These are phyloP conservation scores for Troides oblongomaculatus DNA, from an alignment of 2,888 invertebrate species.

Conservation along the genomic window DNA sequence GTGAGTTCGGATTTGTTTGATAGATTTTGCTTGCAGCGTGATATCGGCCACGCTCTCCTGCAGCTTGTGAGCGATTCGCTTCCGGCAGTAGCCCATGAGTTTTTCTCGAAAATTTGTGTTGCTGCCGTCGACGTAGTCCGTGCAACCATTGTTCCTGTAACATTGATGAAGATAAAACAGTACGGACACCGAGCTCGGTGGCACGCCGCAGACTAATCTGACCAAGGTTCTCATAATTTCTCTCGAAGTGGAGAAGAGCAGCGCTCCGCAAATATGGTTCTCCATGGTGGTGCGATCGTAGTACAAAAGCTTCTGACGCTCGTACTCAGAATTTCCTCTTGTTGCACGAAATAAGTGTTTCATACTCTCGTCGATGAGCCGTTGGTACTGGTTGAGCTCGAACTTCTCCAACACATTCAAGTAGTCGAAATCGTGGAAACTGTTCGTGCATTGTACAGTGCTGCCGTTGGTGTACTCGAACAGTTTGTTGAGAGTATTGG, in stretches of 20 bases:
- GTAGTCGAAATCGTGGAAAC: conserved; percentile 62
- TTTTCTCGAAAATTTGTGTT: conserved; percentile 66
- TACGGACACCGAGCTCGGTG: conserved; percentile 59
- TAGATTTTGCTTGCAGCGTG: conserved; percentile 50
- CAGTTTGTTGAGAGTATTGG: conserved; percentile 50
- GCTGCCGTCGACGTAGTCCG: conserved; percentile 61
- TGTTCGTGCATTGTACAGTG: conserved; percentile 47
- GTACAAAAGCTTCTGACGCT: conserved; percentile 48
- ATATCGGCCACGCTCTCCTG: conserved; percentile 61
- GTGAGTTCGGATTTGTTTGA: conserved; percentile 59
- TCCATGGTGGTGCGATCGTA: conserved; percentile 71
- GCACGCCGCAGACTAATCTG: conserved; percentile 61
- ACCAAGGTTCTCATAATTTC: conserved; percentile 68
- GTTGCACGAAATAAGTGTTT: conserved; percentile 53
- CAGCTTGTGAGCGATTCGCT: conserved; percentile 54
- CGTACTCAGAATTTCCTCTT: conserved; percentile 36
- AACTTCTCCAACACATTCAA: conserved; percentile 59
- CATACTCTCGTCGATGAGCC: conserved; percentile 55
- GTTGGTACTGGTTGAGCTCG: conserved; percentile 67
- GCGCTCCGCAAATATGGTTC: conserved; percentile 52
- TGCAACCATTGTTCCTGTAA: conserved; percentile 56
- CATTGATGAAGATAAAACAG: conserved; percentile 72
- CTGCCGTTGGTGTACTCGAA: conserved; percentile 61
- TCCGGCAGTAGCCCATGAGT: conserved; percentile 60
- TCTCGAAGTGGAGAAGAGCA: conserved; percentile 60